Conservation (phyloP, 2,113 vertebrate genomes). For the Glaucidium brasilianum region DNA sequence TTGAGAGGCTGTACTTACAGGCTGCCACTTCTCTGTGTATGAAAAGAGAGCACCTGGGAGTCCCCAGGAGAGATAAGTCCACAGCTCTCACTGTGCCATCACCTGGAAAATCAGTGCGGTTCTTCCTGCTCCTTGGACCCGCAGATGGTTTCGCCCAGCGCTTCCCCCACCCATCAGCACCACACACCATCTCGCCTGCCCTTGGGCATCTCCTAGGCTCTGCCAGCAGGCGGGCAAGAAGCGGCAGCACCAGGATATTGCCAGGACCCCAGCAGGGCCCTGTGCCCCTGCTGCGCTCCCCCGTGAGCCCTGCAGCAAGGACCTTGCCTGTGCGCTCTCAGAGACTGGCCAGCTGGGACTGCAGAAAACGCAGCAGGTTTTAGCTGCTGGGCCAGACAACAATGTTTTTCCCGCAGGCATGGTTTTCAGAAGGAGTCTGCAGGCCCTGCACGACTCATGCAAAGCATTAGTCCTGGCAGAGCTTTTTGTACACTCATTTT, state of each 20-base stretch:
- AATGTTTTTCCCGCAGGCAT: neutral
- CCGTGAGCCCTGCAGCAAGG: neutral
- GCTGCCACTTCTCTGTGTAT: neutral
- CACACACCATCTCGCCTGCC: neutral
- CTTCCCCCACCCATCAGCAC: neutral
- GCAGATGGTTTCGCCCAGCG: neutral
- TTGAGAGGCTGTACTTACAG: neutral
- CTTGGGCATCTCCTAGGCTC: neutral
- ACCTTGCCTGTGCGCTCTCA: neutral
- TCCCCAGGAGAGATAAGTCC: neutral
- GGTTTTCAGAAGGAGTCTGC: neutral
- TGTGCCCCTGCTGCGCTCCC: neutral
- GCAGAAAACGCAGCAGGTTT: neutral
- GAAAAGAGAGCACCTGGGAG: neutral
- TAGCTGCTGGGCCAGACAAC: neutral
- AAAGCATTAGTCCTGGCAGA: neutral
- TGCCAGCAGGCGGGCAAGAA: neutral
- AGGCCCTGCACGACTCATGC: neutral
- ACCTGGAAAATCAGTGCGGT: neutral
- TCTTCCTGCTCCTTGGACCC: neutral
- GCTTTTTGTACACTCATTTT: neutral
- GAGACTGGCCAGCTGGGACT: neutral
- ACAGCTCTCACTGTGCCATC: neutral
- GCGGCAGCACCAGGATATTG: neutral
- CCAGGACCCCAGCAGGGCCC: neutral